These are phyloP conservation scores for Automeris io DNA, from an alignment of 2,888 invertebrate species.

Conservation along the genomic window DNA sequence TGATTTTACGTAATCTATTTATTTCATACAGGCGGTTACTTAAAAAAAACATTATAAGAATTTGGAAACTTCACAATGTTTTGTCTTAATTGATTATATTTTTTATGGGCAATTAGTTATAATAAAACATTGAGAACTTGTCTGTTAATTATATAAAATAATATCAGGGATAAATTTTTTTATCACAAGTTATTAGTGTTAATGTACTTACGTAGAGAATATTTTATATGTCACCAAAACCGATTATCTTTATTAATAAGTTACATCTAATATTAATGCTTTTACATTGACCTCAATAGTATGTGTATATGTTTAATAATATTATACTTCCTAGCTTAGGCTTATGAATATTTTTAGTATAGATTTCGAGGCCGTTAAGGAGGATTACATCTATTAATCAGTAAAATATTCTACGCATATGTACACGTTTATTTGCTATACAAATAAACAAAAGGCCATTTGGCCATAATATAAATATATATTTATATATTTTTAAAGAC, in stretches of 20 bases:
- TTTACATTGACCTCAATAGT: slow-evolving; percentile 41
- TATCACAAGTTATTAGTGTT: neutral
- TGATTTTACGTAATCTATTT: too few relatives aligned
- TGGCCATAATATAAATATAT: too few relatives aligned
- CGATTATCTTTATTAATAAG: neutral
- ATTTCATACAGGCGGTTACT: too few relatives aligned
- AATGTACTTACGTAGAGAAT: neutral
- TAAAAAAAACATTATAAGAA: too few relatives aligned
- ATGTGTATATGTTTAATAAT: slow-evolving; percentile 27
- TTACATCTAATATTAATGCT: slow-evolving; percentile 7
- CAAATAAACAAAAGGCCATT: too few relatives aligned
- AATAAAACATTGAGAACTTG: too few relatives aligned
- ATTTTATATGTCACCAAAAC: slow-evolving; percentile 5
- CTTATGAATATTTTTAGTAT: slow-evolving; percentile 21
- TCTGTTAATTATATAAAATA: too few relatives aligned
- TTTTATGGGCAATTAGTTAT: too few relatives aligned
- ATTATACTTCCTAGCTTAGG: slow-evolving; percentile 36
- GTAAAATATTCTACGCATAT: slow-evolving; percentile 6
- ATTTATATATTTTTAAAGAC: too few relatives aligned
- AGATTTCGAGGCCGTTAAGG: slow-evolving; percentile 6
- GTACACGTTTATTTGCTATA: neutral
- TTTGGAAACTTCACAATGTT: too few relatives aligned
- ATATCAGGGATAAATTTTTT: too few relatives aligned
- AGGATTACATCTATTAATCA: slow-evolving; percentile 8
- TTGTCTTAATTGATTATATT: too few relatives aligned